Percentiles rank a stretch among this genome's conserved stretches.
These are phyloP conservation scores for Arrhopalites spinosus DNA, from an alignment of 2,888 invertebrate species.

Conservation along the genomic window DNA sequence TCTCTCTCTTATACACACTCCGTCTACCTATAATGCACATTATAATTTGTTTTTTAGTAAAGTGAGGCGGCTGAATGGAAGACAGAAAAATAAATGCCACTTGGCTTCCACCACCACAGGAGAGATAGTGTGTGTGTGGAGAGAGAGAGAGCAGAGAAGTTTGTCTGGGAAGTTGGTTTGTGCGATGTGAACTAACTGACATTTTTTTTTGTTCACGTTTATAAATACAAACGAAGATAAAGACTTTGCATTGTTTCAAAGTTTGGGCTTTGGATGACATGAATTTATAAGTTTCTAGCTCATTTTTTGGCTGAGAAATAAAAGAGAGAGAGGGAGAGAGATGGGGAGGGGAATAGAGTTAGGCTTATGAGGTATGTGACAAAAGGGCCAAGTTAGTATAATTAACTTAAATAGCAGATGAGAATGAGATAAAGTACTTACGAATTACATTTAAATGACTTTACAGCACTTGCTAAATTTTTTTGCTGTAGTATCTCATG, in stretches of 20 bases:
- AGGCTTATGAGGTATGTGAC: background rate
- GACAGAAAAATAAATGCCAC: conserved; percentile 3
- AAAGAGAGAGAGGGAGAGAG: background rate
- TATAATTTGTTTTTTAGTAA: background rate
- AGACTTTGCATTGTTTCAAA: conserved; percentile 22
- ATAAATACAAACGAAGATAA: conserved; percentile 17
- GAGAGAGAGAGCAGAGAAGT: too few species aligned
- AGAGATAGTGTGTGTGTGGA: background rate
- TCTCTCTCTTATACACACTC: background rate
- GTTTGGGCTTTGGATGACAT: conserved; percentile 6
- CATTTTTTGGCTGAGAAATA: background rate
- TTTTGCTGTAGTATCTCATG: too few species aligned
- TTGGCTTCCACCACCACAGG: background rate
- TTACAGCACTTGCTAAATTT: too few species aligned
- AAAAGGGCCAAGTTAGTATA: background rate
- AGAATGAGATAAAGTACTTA: too few species aligned
- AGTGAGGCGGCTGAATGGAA: conserved; percentile 2
- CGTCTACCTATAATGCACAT: background rate
- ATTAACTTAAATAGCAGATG: conserved; percentile 1
- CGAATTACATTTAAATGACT: too few species aligned
- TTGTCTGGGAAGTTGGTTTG: background rate
- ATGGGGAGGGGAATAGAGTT: background rate
- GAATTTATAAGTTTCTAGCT: background rate
- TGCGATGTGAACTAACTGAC: too few species aligned
- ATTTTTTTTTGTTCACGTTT: conserved; percentile 8